A percentile compares a stretch with the other conserved stretches of the same genome.
These are phyloP conservation scores for Caenorhabditis panamensis DNA, from an alignment of 2,888 invertebrate species.

Conservation along the genomic window DNA sequence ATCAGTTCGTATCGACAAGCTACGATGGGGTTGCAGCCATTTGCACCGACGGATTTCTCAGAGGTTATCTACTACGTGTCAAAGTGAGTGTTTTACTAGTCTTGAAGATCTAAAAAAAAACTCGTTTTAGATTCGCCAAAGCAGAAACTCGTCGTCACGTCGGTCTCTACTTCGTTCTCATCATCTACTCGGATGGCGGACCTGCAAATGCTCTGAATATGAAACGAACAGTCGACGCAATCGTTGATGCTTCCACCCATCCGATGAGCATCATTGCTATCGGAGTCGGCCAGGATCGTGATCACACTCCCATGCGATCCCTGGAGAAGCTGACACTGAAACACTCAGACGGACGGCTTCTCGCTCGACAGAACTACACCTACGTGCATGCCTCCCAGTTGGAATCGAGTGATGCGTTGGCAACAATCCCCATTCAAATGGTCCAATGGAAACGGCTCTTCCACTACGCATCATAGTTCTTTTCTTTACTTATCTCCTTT, in stretches of 20 bases:
- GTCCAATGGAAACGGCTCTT: conserved; percentile 49
- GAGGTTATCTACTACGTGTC: conserved; percentile 84
- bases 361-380: conserved; percentile 63
- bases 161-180: conserved; percentile 73
- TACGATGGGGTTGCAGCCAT: conserved; percentile 83
- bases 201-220: conserved; percentile 63
- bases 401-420: conserved; percentile 44
- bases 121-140: conserved; percentile 73
- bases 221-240: conserved; percentile 70
- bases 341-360: conserved; percentile 61
- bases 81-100: conserved; percentile 78
- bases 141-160: conserved; percentile 67
- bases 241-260: conserved; percentile 73
- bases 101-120: background rate
- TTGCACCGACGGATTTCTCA: conserved; percentile 85
- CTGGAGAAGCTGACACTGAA: conserved; percentile 65
- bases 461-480: background rate
- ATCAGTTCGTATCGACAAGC: conserved; percentile 83
- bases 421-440: conserved; percentile 62
- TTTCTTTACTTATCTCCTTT: background rate
- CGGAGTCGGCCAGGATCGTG: conserved; percentile 66
- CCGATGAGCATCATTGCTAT: conserved; percentile 75
- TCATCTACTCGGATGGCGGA: conserved; percentile 78
- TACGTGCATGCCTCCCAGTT: conserved; percentile 47
- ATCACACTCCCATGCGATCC: conserved; percentile 55